These are phyloP conservation scores for Helogale parvula DNA, from an alignment of 2,113 vertebrate genomes.

Conservation along the genomic window DNA sequence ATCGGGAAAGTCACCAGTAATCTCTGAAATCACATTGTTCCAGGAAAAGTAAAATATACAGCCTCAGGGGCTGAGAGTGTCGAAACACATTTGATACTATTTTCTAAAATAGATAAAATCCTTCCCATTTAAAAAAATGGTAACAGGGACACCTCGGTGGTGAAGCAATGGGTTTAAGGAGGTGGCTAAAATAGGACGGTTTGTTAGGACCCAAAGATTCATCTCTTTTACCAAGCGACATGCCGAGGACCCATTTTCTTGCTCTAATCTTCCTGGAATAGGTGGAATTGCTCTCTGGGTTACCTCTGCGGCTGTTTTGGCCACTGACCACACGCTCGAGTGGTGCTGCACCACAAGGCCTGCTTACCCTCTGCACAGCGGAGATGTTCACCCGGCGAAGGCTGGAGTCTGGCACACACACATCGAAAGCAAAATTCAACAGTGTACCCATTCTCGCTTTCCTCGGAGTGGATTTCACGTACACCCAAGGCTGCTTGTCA, in stretches of 20 bases:
- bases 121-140: neutral
- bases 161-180: neutral
- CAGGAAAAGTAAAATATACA: neutral
- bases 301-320: neutral
- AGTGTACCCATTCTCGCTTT: neutral
- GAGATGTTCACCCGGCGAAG: neutral
- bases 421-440: neutral
- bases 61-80: neutral
- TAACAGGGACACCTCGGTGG: neutral
- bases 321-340: neutral
- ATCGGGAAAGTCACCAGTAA: neutral
- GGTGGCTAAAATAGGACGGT: neutral
- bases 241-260: neutral
- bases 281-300: neutral
- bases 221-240: neutral
- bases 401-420: neutral
- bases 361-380: neutral
- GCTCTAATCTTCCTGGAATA: neutral
- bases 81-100: neutral
- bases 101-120: neutral
- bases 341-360: rapidly evolving
- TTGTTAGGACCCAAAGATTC: neutral
- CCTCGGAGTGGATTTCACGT: neutral
- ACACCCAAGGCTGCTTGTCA: neutral
- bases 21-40: neutral